These are phyloP conservation scores for Periparus ater DNA, from an alignment of 2,797 vertebrate genomes.

Conservation along the genomic window DNA sequence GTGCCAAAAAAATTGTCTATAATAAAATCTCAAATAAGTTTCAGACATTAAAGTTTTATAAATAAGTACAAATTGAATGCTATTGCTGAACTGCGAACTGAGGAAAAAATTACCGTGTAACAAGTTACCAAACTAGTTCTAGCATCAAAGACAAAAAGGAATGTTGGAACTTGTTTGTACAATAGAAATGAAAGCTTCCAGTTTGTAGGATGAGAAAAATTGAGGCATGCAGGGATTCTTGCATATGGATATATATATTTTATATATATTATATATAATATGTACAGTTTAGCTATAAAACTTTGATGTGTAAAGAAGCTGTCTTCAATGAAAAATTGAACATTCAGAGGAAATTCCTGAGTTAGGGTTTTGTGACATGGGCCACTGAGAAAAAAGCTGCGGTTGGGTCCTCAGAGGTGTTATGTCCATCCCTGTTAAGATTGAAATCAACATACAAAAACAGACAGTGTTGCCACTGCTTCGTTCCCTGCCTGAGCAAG, in stretches of 20 bases:
- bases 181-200: constrained; percentile 86
- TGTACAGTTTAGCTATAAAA: constrained; percentile 92
- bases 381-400: constrained; percentile 92
- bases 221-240: constrained; percentile 91
- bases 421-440: constrained; percentile 86
- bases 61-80: constrained; percentile 88
- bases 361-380: constrained; percentile 96
- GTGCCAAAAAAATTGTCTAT: constrained; percentile 78
- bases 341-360: constrained; percentile 99
- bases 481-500: constrained; percentile 83
- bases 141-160: constrained; percentile 93
- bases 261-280: constrained; percentile 87
- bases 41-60: constrained; percentile 82
- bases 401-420: constrained; percentile 95
- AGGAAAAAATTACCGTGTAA: constrained; percentile 72
- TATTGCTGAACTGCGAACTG: constrained; percentile 86
- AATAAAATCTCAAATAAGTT: constrained; percentile 83
- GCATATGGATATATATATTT: constrained; percentile 91
- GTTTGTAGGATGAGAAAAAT: constrained; percentile 88
- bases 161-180: constrained; percentile 91
- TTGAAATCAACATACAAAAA: constrained; percentile 85
- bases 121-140: constrained; percentile 81
- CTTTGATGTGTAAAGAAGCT: constrained; percentile 88
- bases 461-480: constrained; percentile 84
- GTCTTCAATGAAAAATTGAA: constrained; percentile 94